phyloP scores from a whole-genome alignment of 1,140 invertebrate genomes.

The Limonius californicus region DNA sequence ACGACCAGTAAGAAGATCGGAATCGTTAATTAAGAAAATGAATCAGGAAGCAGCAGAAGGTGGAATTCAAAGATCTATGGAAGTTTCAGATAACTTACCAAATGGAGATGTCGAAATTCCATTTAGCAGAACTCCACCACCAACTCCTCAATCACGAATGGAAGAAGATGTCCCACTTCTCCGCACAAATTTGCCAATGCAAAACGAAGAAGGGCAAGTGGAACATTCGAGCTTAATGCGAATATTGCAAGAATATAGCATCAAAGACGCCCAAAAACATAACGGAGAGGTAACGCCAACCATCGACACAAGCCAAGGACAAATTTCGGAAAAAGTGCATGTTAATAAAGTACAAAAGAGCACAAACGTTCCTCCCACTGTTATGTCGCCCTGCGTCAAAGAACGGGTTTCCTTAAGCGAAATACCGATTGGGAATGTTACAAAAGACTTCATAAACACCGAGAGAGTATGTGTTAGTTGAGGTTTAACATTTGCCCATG shows the following conservation, averaged over 20 bases:
- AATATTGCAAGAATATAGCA: constrained; percentile 40
- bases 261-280: constrained; percentile 31
- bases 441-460: not conserved
- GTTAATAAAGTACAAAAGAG: not conserved
- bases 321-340: not conserved
- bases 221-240: constrained; percentile 41
- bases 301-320: no score
- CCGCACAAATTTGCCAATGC: constrained; percentile 3
- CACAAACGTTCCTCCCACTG: not conserved
- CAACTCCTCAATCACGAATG: not conserved
- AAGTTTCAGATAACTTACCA: not conserved
- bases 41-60: constrained; percentile 30
- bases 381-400: not conserved
- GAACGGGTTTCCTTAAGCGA: not conserved
- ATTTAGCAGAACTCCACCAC: not conserved
- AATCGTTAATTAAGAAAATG: constrained; percentile 42
- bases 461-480: not conserved
- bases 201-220: constrained; percentile 22
- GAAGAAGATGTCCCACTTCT: not conserved
- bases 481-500: no score
- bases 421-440: not conserved
- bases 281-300: no score
- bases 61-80: not conserved
- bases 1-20: constrained; percentile 34
- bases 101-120: not conserved